Evolutionary conservation across 2,888 invertebrate genomes (phyloP).

Genomic region (Bruchidius siliquastri): DNA sequence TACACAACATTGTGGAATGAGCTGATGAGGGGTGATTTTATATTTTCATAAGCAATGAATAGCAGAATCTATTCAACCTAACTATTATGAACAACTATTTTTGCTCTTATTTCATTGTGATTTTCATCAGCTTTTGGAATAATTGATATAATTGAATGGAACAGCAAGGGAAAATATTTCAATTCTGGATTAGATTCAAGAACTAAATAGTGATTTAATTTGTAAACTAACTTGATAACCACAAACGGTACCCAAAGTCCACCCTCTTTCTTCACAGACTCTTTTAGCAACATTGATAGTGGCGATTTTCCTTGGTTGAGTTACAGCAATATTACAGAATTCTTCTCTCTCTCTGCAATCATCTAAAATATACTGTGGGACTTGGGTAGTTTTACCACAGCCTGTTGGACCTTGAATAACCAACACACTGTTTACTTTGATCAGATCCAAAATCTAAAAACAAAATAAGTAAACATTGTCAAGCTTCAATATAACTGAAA

Average conservation of each 20-base stretch:
- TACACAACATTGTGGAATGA: too few species aligned
- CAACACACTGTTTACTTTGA: slow-evolving; percentile 67
- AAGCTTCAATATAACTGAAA: background rate
- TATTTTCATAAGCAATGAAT: too few species aligned
- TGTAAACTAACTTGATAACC: slow-evolving; percentile 72
- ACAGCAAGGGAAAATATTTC: too few species aligned
- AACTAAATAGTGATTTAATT: too few species aligned
- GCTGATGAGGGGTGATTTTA: too few species aligned
- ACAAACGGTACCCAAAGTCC: slow-evolving; percentile 77
- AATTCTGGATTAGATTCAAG: too few species aligned
- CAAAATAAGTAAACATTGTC: slow-evolving; percentile 4
- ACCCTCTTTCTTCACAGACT: slow-evolving; percentile 78
- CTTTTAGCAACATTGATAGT: slow-evolving; percentile 84
- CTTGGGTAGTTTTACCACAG: slow-evolving; percentile 90
- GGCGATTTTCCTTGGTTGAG: slow-evolving; percentile 91
- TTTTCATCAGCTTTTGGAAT: too few species aligned
- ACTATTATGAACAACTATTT: too few species aligned
- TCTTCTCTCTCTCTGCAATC: slow-evolving; percentile 58
- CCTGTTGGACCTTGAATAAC: slow-evolving; percentile 92
- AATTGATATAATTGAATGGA: too few species aligned
- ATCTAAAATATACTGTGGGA: slow-evolving; percentile 91
- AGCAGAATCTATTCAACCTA: too few species aligned
- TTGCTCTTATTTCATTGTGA: too few species aligned
- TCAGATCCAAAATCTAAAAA: slow-evolving; percentile 61
- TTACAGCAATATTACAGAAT: slow-evolving; percentile 83